A percentile compares a stretch with the other conserved stretches of the same genome.
These are phyloP conservation scores for Pluvianellus socialis DNA, from an alignment of 2,113 vertebrate genomes.

Conservation along the genomic window DNA sequence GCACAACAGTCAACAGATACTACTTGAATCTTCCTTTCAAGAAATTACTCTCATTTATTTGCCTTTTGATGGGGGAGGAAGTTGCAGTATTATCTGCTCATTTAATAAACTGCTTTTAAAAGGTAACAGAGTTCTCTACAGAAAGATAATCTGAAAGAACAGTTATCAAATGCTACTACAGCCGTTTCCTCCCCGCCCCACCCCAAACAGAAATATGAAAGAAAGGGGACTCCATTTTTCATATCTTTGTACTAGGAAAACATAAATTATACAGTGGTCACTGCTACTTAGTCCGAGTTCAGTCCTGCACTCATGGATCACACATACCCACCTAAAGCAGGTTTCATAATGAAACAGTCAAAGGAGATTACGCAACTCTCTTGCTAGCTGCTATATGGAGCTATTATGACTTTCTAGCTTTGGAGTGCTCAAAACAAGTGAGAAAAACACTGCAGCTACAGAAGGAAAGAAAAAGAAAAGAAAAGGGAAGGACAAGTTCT, in stretches of 20 bases:
- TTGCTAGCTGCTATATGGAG: not conserved
- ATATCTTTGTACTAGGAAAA: not conserved
- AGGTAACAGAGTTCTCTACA: not conserved
- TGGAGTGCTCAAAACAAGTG: not conserved
- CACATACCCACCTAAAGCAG: not conserved
- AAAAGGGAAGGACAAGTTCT: not conserved
- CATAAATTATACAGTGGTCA: not conserved
- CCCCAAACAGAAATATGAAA: not conserved
- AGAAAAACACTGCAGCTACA: not conserved
- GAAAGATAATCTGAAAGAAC: not conserved
- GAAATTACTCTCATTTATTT: not conserved
- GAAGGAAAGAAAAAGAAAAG: not conserved
- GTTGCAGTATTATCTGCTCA: not conserved
- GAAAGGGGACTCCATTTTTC: not conserved
- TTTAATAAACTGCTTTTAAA: not conserved
- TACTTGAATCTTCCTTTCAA: not conserved
- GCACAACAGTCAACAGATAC: not conserved
- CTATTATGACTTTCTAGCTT: not conserved
- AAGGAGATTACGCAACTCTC: not conserved
- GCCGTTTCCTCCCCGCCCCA: not conserved
- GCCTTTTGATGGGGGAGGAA: not conserved
- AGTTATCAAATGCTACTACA: not conserved
- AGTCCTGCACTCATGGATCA: not conserved
- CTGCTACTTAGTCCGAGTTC: not conserved
- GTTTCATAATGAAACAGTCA: not conserved